These are phyloP conservation scores for Rotaria sp. DNA, from an alignment of 2,888 invertebrate species.

Conservation along the genomic window DNA sequence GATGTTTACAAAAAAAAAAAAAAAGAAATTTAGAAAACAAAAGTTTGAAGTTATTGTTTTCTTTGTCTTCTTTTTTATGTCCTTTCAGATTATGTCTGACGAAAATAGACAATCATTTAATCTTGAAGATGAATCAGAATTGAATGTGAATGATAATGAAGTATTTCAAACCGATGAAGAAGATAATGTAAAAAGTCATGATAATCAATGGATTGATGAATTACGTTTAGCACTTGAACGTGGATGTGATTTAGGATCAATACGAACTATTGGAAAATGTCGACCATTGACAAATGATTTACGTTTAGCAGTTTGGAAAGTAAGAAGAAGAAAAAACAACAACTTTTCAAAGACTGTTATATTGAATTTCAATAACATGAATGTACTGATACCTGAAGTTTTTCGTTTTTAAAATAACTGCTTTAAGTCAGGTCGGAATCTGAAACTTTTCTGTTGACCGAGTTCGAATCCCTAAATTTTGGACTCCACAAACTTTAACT, in stretches of 20 bases:
- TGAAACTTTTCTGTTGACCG: too few relatives aligned
- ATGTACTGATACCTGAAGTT: too few relatives aligned
- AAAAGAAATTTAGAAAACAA: background rate
- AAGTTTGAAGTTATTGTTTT: background rate
- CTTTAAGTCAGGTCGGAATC: too few relatives aligned
- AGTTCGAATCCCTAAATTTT: too few relatives aligned
- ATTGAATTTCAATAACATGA: too few relatives aligned
- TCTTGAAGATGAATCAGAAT: background rate
- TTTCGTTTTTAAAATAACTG: too few relatives aligned
- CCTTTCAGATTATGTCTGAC: background rate
- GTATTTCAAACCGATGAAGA: background rate
- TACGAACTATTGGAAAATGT: slow-evolving; percentile 76
- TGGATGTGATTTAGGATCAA: slow-evolving; percentile 71
- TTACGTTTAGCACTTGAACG: slow-evolving; percentile 32
- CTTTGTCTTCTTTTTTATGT: background rate
- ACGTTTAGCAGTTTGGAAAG: slow-evolving; percentile 80
- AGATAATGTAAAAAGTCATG: background rate
- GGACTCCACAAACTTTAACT: too few relatives aligned
- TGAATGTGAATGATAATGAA: background rate
- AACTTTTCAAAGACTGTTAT: too few relatives aligned
- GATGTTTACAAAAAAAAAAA: background rate
- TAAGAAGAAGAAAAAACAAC: slow-evolving; percentile 42
- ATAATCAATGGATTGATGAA: slow-evolving; percentile 35
- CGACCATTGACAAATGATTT: slow-evolving; percentile 73
- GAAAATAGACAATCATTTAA: background rate